A percentile compares a stretch with the other conserved stretches of the same genome.
Conservation (phyloP, 1,140 invertebrate genomes). For the Papilio polytes region DNA sequence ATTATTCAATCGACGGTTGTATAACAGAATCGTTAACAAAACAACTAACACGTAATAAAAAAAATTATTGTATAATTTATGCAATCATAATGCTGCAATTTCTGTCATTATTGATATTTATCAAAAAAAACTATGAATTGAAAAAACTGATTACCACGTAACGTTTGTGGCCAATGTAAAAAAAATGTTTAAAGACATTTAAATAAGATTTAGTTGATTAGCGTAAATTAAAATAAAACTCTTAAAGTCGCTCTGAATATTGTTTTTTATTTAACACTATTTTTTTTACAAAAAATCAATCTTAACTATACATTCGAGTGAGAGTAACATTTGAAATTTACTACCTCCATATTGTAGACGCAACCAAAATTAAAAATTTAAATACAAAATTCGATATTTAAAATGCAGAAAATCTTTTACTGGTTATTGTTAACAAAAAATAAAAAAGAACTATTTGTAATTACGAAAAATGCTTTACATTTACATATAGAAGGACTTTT, state of each 20-base stretch:
- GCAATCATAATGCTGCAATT: not conserved
- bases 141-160: not conserved
- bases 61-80: conserved; percentile 1
- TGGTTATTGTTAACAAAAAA: not conserved
- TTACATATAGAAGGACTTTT: not conserved
- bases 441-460: not conserved
- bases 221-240: not conserved
- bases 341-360: not conserved
- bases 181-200: not conserved
- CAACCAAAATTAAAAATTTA: not conserved
- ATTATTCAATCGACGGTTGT: conserved; percentile 8
- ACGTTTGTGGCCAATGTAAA: too few species aligned
- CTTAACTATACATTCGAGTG: not conserved
- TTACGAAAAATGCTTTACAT: not conserved
- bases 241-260: not conserved
- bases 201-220: not conserved
- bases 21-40: not conserved
- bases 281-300: conserved; percentile 8
- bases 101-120: not conserved
- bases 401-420: not conserved
- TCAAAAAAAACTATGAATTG: not conserved
- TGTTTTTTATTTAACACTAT: not conserved
- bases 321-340: not conserved
- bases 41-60: not conserved
- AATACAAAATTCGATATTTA: not conserved